Base-by-base conservation (phyloP, 2,113 vertebrate species). In the Rhadina sibilatrix region DNA sequence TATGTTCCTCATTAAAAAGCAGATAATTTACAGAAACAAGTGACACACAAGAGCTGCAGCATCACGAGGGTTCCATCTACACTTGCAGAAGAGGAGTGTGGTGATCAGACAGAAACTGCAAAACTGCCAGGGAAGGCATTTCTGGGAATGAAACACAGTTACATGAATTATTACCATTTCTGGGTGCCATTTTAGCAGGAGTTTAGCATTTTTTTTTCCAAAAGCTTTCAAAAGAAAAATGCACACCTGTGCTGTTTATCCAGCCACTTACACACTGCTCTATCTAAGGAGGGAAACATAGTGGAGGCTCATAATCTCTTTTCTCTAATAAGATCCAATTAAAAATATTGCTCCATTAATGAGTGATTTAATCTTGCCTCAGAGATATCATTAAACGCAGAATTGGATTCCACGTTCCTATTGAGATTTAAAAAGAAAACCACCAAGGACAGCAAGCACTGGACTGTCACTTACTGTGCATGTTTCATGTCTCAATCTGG, bases 311-410 rank as follows among this genome's bases (percentile, higher is more conserved):
- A 28, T 92, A 78, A 89, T 68, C 74, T 25, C n/a, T 76, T 71
- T 56, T 35, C 57, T 33, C 31, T 81, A 87, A 65, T 47, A 50
- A n/a, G 23, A 87, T 30, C 53, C 37, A 89, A 87, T 94, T 87
- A 64, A 23, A 89, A 89, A 47, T 24, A 84, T 37, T 84, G 60
- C 56, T 82, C 40, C 63, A 65, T 82, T 96, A 96, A 92, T 82
- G 93, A 87, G 65, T 0, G 0, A 72, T 79, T 84, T 89, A 84
- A 91, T 89, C 57, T 7, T 60, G 20, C 69, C 80, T 95, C 65
- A 38, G 89, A 94, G 87, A 79, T 53, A 86, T 83, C 83, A 94
- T 87, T 93, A 95, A 89, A 87, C 22, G 65, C 44, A 61, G 83
- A 87, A 76, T 4, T 28, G 21, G 61, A 91, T 94, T 89, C 60